Base-by-base conservation (phyloP, 2,113 vertebrate genomes). In the Apodemus sylvaticus region DNA sequence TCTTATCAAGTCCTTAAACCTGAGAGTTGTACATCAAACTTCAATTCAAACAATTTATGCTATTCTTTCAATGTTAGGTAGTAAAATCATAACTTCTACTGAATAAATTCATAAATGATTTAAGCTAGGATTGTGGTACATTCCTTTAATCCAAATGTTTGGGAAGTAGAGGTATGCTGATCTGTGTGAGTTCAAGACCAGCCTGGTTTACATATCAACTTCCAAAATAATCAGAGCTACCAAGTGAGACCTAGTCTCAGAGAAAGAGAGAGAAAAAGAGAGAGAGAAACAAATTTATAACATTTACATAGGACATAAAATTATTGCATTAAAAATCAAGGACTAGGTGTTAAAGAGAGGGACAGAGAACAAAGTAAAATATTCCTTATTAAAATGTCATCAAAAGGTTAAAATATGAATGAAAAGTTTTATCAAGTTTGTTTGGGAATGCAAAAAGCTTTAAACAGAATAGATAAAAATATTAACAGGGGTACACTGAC, bases 391-490 rank as follows among this genome's bases (percentile, higher is more conserved):
- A 88, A 86, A 78, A 89, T 92, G 79, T 91, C 19, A 51, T 48
- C n/a, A 79, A 22, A 93, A 90, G 77, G 68, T 22, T 86, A 31
- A 90, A 68, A 24, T 6, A 14, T 45, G 51, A 82, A 29, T 53
- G 2, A 88, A 39, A 87, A 42, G 1, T 85, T 53, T 86, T 31
- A 39, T 82, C 29, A 93, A 86, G 17, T 3, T 64, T 86, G 1
- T 74, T 79, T 78, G n/a, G 20, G 34, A 48, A 45, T 85, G 9
- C 90, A 17, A 42, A 93, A 78, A 64, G 4, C 42, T 93, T 77
- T 64, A 88, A 94, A 87, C 12, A 68, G 12, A 53, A 55, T 77
- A 86, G 22, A 29, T 93, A 60, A 94, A 92, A 81, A 87, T 66
- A 70, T 70, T 85, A 85, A 68, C 13, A 88, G 71, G 34, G n/a